These are phyloP conservation scores for Odontomachus brunneus DNA, from an alignment of 1,140 invertebrate species.

Conservation along the genomic window DNA sequence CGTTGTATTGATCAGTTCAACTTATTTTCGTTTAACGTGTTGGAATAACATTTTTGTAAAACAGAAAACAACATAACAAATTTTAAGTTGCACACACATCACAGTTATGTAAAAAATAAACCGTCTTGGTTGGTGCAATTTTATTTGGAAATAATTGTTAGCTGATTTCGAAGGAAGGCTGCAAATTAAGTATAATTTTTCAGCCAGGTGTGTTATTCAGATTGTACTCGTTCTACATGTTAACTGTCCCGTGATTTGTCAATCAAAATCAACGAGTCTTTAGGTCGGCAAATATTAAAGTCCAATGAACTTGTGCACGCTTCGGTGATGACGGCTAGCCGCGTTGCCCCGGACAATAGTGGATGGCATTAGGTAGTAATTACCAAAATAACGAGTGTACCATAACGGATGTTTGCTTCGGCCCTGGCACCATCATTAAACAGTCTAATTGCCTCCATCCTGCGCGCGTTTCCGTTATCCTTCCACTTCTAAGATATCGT, in stretches of 20 bases:
- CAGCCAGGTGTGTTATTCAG: neutral
- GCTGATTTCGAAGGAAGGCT: neutral
- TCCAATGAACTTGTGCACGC: slow-evolving; percentile 64
- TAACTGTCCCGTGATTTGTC: slow-evolving; percentile 37
- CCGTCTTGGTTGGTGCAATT: neutral
- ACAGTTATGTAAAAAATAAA: neutral
- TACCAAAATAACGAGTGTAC: slow-evolving; percentile 77
- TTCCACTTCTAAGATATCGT: slow-evolving; percentile 57
- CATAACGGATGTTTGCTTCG: slow-evolving; percentile 79
- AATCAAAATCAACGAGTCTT: slow-evolving; percentile 48
- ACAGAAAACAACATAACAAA: neutral
- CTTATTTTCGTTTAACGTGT: neutral
- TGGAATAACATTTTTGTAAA: neutral
- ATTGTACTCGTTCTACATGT: neutral
- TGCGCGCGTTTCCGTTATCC: slow-evolving; percentile 75
- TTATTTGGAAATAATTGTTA: neutral
- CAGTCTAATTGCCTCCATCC: slow-evolving; percentile 81
- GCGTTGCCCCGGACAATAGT: slow-evolving; percentile 65
- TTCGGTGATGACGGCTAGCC: slow-evolving; percentile 49
- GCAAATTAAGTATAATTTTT: slow-evolving; percentile 50
- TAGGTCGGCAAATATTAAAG: slow-evolving; percentile 63
- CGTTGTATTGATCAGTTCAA: neutral
- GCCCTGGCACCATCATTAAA: slow-evolving; percentile 78
- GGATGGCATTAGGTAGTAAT: slow-evolving; percentile 75
- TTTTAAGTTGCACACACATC: neutral